Conservation (phyloP, 2,797 vertebrate species). For the Melanogrammus aeglefinus region DNA sequence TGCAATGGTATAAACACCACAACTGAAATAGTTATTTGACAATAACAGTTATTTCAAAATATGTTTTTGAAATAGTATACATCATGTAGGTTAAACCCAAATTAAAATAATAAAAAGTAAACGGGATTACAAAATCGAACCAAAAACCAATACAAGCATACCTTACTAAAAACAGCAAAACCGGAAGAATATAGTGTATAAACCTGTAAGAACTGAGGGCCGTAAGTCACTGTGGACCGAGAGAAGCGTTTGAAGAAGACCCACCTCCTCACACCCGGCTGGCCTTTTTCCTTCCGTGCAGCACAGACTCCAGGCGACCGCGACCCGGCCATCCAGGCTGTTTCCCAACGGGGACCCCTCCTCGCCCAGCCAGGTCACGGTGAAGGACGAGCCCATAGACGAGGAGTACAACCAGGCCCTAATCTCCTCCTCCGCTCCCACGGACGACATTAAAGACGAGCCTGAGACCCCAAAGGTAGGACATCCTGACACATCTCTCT, state of each 20-base stretch:
- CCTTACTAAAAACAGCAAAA: too few relatives aligned
- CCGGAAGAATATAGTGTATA: too few relatives aligned
- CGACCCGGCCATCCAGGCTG: background rate
- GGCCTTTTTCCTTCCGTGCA: constrained; percentile 5
- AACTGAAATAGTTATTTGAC: too few relatives aligned
- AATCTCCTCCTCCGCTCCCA: constrained; percentile 58
- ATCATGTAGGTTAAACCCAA: too few relatives aligned
- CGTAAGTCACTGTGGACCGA: too few relatives aligned
- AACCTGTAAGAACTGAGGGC: background rate
- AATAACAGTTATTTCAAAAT: too few relatives aligned
- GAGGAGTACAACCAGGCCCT: constrained; percentile 93
- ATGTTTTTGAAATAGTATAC: too few relatives aligned
- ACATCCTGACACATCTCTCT: constrained; percentile 2
- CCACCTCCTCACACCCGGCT: background rate
- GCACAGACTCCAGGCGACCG: constrained; percentile 9
- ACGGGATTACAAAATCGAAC: too few relatives aligned
- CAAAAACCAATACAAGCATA: too few relatives aligned
- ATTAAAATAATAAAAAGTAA: too few relatives aligned
- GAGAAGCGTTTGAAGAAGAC: background rate
- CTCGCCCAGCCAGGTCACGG: constrained; percentile 80
- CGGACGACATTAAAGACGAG: constrained; percentile 85
- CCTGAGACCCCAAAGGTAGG: constrained; percentile 82
- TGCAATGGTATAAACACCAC: too few relatives aligned
- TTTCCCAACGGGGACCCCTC: constrained; percentile 35
- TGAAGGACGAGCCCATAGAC: constrained; percentile 97